Evolutionary conservation across 2,797 vertebrate genomes (phyloP), one percentile per base, ranked within the genome.

Genomic region (Bufotes viridis): DNA sequence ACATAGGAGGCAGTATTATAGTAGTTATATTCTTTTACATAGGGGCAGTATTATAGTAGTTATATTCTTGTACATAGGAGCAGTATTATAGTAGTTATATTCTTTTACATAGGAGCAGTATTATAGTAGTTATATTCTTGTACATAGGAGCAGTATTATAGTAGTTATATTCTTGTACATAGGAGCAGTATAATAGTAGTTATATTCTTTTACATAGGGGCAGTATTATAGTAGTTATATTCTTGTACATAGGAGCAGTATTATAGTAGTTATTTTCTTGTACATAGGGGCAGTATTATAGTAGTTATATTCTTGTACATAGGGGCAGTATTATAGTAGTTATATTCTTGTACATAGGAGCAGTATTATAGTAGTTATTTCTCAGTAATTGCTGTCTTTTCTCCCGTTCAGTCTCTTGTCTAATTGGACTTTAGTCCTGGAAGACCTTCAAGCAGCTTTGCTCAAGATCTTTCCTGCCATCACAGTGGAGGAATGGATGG

Each of bases 401-500:
- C 85, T 87, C 65, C 22, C 14, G 1, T 5, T 67, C 79, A 99
- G 98, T 87, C 96, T 96, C 82, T 90, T 97, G 91, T 91, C 93
- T 57, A 91, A 92, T 78, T 92, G 98, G 93, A 94, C 93, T 3
- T 65, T 92, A 82, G 93, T 95, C 26, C 91, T 91, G 17, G 93
- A 90, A 51, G 95, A 95, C 3, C 90, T 99, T 82, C 95, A 92
- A 83, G 92, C 90, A 8, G 96, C 97, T 92, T 96, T 99, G 95
- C 88, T 91, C 14, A 91, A 83, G 1, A 90, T 97, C 82, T 99
- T 97, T 93, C 96, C 95, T 76, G 90, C 93, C 0, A 92, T 95
- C 20, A 92, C 97, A 0, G 92, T 94, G 79, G 95, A 97, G 88
- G 98, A 99, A 91, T 99, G 98, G 98, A 92, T 97, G 87, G 96